Evolutionary conservation across 2,888 invertebrate genomes (phyloP).

Genomic region (Taenaris catops): DNA sequence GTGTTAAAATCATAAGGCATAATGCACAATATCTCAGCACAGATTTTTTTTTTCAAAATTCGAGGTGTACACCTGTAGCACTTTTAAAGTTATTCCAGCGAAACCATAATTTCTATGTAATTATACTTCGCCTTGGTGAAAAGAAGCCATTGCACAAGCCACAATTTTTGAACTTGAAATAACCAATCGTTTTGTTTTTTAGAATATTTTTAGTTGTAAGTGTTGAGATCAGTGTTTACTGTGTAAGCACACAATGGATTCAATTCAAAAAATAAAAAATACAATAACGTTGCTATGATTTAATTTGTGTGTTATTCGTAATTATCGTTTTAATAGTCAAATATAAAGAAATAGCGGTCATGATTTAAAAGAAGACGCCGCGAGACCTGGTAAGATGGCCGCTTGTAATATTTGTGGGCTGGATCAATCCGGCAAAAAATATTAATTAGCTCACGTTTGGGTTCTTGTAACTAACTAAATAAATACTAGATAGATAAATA

Average conservation of each 20-base stretch:
- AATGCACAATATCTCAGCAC: constrained; percentile 74
- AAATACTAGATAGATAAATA: too few species aligned
- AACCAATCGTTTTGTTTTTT: constrained; percentile 72
- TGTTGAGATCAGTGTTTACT: constrained; percentile 85
- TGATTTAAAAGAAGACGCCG: too few species aligned
- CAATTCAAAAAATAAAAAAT: constrained; percentile 81
- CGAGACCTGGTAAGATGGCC: too few species aligned
- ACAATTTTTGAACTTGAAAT: constrained; percentile 63
- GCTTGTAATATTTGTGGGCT: too few species aligned
- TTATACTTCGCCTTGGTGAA: constrained; percentile 48
- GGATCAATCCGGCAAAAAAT: too few species aligned
- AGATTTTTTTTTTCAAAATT: constrained; percentile 51
- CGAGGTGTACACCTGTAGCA: constrained; percentile 38
- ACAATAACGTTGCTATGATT: constrained; percentile 86
- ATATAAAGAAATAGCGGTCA: too few species aligned
- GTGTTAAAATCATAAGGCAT: constrained; percentile 57
- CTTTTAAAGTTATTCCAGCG: constrained; percentile 56
- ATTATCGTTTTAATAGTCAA: too few species aligned
- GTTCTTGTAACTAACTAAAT: too few species aligned
- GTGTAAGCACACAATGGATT: constrained; percentile 85
- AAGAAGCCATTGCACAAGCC: constrained; percentile 70
- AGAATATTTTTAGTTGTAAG: constrained; percentile 85
- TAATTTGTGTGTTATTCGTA: constrained; percentile 38
- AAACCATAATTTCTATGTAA: constrained; percentile 47
- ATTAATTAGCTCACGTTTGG: too few species aligned